phyloP scores from a whole-genome alignment of 2,113 vertebrate species.

The Noctilio leporinus region DNA sequence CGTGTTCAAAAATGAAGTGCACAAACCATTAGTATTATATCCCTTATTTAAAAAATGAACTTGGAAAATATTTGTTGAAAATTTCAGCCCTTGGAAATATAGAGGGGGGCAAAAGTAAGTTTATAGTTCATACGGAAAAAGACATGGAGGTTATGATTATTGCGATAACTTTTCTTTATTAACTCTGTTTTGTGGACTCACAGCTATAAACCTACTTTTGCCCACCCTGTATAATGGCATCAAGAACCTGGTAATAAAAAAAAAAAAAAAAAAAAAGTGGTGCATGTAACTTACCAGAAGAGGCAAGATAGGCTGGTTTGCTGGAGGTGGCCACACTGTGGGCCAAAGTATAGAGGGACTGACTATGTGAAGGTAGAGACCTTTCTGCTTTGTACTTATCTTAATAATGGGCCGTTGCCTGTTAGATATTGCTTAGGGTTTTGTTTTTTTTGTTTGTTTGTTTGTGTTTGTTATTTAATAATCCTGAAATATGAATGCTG shows the following conservation, averaged over 20 bases:
- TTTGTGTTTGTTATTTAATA: too few relatives aligned
- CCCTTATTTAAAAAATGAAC: too few relatives aligned
- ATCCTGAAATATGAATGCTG: not conserved
- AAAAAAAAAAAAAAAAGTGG: not conserved
- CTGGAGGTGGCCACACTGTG: rapidly evolving
- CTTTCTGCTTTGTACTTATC: not conserved
- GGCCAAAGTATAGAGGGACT: rapidly evolving
- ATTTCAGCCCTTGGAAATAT: not conserved
- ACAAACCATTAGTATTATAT: not conserved
- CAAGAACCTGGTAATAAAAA: not conserved
- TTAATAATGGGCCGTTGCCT: not conserved
- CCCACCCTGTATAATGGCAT: not conserved
- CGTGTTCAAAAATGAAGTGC: not conserved
- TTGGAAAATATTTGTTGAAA: constrained; percentile 1
- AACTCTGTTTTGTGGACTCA: not conserved
- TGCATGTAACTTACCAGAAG: not conserved
- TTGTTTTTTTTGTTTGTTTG: too few relatives aligned
- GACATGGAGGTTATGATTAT: not conserved
- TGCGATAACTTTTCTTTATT: not conserved
- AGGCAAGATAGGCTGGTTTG: not conserved
- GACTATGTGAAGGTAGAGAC: too few relatives aligned
- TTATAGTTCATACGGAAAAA: not conserved
- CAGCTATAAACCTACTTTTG: not conserved
- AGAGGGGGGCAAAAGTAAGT: not conserved
- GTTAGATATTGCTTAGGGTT: not conserved